Evolutionary conservation across 35 echinoderm and acorn worm species (phyloP), one percentile per base, ranked within the genome.

Genomic region (Ophioderma brevispina): DNA sequence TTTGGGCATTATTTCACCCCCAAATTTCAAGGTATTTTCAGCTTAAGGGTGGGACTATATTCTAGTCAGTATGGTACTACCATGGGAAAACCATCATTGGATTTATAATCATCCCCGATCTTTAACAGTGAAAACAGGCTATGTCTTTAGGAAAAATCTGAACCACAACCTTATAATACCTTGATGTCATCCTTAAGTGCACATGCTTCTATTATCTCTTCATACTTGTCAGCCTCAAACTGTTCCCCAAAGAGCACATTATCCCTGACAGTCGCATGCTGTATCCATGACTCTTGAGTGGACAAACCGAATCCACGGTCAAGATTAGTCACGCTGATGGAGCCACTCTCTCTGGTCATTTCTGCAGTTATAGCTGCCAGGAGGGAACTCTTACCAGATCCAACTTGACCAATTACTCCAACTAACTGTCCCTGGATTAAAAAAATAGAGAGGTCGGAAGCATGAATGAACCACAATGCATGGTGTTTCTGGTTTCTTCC

Each of bases 331-430:
- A 99, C 84, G 39, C 90, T 86, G 46, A 95, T 99, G 11, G n/a
- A 32, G 11, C 97, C 97, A 28, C 79, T 39, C 14, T 92, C 84
- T 31, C 93, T 90, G 42, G 82, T 88, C 97, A 99, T 99, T 81
- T 99, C 97, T 39, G 93, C 97, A 38, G 84, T 88, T 15, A 99
- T 91, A 11, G 97, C 97, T 52, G 97, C 78, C 32, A 99, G 80
- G 0, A 99, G 91, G 36, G 97, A 99, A 38, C 97, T 99, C 85
- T 99, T 99, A 14, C 97, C 97, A 11, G 94, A 95, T 34, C 97
- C 97, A 37, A 99, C 97, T 63, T 63, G 39, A 39, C 97, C 97
- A 81, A 99, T 95, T 4, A 99, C 94, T 21, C 97, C 97, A 17
- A 99, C 55, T 49, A 99, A 49, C 85, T 99, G 93, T 55, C 97